These are phyloP conservation scores for Crotalus adamanteus DNA, from an alignment of 2,797 vertebrate genomes.

Conservation along the genomic window DNA sequence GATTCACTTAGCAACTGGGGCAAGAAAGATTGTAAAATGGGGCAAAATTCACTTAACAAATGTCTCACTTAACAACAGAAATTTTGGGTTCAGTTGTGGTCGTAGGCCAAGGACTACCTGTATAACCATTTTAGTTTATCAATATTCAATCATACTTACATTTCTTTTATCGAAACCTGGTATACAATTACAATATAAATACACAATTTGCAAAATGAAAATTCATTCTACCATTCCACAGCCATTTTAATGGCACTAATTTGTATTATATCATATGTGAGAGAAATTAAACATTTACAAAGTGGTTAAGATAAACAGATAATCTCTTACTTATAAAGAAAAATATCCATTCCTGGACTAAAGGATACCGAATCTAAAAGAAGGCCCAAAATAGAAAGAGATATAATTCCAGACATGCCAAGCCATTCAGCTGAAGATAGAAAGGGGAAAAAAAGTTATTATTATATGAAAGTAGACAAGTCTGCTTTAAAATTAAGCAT, in stretches of 20 bases:
- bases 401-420: constrained; percentile 66
- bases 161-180: neutral
- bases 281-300: neutral
- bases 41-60: no score
- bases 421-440: constrained; percentile 55
- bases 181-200: neutral
- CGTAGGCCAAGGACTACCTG: no score
- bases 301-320: neutral
- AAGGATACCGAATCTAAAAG: constrained; percentile 67
- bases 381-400: constrained; percentile 61
- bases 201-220: neutral
- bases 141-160: neutral
- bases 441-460: constrained; percentile 25
- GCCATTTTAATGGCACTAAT: neutral
- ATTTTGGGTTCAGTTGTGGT: no score
- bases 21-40: no score
- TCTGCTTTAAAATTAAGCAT: neutral
- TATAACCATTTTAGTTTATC: neutral
- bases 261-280: neutral
- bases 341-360: constrained; percentile 62
- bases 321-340: constrained; percentile 62
- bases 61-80: no score
- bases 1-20: no score
- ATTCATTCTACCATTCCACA: neutral
- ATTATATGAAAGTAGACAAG: neutral